Base-by-base conservation (phyloP, 1,140 invertebrate species). In the Eumeta japonica region DNA sequence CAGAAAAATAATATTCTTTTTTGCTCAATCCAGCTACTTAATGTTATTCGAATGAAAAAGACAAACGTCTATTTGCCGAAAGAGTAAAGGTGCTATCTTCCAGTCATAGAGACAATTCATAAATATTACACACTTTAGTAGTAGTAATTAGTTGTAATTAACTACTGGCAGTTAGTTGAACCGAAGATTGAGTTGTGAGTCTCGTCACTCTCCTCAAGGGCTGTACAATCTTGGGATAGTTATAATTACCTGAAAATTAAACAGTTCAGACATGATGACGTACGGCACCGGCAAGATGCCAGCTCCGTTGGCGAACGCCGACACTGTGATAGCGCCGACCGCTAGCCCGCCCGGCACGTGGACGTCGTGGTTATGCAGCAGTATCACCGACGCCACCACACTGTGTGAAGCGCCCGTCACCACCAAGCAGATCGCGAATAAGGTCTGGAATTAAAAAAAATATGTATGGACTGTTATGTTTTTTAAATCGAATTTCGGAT, bases 251-350 rank as follows among this genome's bases (percentile, higher is more conserved):
- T 65, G 58, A 36, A 64, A 63, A 39, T 48, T 64, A 28, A 66
- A 64, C 46, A 61, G 52, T 28, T 68, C 64, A 9, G 62, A 45
- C 45, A 61, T 50, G 7, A 68, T 50, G 2, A 68, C 47, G 16
- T 48, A 64, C 0, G 61, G 61, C 10, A 62, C 12, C 0, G 62
- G 52, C 3, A 46, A 47, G 9, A 58, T 40, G 0, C 55, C 55
- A 4, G 42, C 41, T 2, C 49, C 28, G n/a, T 55, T 47, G 12
- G 41, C 54, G 29, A 45, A 54, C 0, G 63, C 49, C 1, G 45
- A 16, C 0, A 50, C 9, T 15, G 65, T 41, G 38, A 72, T 60
- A 1, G 49, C 38, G 0, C 50, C 2, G 0, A 64, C 43, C 2
- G 60, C 50, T 19, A 68, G 3, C 64, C 62, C 66, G 12, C 40